phyloP scores from a whole-genome alignment of 2,797 vertebrate genomes.

The Furcifer pardalis region DNA sequence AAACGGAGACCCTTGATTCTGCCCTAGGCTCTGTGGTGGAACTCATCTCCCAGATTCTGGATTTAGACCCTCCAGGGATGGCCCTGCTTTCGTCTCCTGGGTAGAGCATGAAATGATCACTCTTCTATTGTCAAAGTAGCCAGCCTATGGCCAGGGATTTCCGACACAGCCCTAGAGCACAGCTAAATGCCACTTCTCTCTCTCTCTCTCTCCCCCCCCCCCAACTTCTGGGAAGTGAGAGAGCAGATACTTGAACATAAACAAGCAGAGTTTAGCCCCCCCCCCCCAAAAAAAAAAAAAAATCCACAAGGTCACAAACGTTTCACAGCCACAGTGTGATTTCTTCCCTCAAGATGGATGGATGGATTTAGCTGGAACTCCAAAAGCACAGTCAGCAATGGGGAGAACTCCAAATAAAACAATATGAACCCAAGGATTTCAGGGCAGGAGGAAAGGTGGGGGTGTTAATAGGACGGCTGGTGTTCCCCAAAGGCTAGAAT shows the following conservation, averaged over 20 bases:
- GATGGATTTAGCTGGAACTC: not conserved
- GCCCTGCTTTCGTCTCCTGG: constrained; percentile 41
- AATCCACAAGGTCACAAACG: too few relatives aligned
- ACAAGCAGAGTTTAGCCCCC: constrained; percentile 38
- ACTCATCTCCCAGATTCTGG: not conserved
- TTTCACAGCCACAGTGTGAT: not conserved
- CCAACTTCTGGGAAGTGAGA: constrained; percentile 64
- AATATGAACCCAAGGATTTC: too few relatives aligned
- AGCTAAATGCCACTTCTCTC: not conserved
- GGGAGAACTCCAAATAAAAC: not conserved
- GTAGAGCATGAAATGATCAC: constrained; percentile 45
- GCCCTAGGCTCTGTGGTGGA: not conserved
- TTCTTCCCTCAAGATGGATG: fast-evolving
- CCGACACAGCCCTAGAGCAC: constrained; percentile 13
- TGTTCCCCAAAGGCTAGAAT: too few relatives aligned
- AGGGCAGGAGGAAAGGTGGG: too few relatives aligned
- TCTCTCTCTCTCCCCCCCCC: constrained; percentile 63
- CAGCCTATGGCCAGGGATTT: constrained; percentile 50
- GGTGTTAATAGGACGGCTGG: too few relatives aligned
- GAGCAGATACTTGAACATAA: constrained; percentile 61
- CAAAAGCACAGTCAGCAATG: not conserved
- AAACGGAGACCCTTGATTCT: not conserved
- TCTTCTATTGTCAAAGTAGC: constrained; percentile 49
- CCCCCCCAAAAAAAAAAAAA: too few relatives aligned
- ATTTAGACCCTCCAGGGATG: not conserved